These are phyloP conservation scores for Homalodisca vitripennis DNA, from an alignment of 1,140 invertebrate species.

Conservation along the genomic window DNA sequence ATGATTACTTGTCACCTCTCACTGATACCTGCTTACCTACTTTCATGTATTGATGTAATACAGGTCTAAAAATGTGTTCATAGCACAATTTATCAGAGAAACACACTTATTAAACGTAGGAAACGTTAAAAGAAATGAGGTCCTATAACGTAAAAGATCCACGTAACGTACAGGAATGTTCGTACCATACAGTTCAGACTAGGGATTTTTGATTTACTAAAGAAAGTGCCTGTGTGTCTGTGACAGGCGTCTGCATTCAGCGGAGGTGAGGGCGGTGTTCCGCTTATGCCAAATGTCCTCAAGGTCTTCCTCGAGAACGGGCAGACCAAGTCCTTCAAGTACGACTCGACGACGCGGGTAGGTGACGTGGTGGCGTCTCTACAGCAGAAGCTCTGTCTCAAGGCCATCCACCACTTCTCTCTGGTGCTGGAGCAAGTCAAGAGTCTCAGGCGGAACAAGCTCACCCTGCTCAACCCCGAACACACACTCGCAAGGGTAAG, in stretches of 20 bases:
- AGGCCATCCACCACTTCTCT: constrained; percentile 79
- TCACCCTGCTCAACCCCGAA: constrained; percentile 78
- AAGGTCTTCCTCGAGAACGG: constrained; percentile 94
- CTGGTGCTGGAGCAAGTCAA: constrained; percentile 89
- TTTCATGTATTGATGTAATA: no score
- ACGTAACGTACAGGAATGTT: no score
- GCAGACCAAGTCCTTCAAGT: constrained; percentile 96
- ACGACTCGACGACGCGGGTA: constrained; percentile 86
- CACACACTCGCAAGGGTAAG: constrained; percentile 81
- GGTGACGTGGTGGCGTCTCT: constrained; percentile 83
- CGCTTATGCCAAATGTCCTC: constrained; percentile 89
- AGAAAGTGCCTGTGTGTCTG: constrained; percentile 34
- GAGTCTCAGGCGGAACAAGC: constrained; percentile 76
- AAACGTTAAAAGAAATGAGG: no score
- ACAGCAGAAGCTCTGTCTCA: constrained; percentile 81
- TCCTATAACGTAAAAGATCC: no score
- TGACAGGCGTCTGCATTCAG: constrained; percentile 74
- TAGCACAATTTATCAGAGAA: no score
- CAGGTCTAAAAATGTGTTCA: no score
- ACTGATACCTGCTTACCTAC: no score
- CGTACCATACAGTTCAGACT: no score
- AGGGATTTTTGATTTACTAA: no score
- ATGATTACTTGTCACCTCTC: no score
- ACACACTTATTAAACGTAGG: no score
- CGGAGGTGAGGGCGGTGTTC: constrained; percentile 73